Base-by-base conservation (phyloP, 2,888 invertebrate genomes). In the Macrosoma leucophasiata region DNA sequence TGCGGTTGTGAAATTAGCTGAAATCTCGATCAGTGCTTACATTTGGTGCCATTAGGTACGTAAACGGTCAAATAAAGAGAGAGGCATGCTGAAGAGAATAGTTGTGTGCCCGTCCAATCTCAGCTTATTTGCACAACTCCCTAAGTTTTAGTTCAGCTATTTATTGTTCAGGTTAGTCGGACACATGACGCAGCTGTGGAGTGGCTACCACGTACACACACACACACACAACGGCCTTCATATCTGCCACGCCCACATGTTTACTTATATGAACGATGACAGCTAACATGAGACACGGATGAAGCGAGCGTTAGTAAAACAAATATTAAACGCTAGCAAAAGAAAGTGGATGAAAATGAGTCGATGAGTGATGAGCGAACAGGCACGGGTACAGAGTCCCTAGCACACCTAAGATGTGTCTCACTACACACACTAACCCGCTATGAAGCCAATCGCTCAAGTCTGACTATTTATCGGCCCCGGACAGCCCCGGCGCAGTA, bases 1-100 rank as follows among this genome's bases (percentile, higher is more conserved):
- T 76, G 77, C 75, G 47, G 70, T 76, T 73, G 77, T 76, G 76
- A 74, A 79, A 78, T 74, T 65, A 68, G 78, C 78, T 78, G 79
- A 77, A 72, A 73, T 62, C 57, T 67, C 56, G n/a, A n/a, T n/a
- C n/a, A n/a, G n/a, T n/a, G n/a, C n/a, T n/a, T n/a, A n/a, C n/a
- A n/a, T n/a, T n/a, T n/a, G n/a, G n/a, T n/a, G n/a, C n/a, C n/a
- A n/a, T n/a, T n/a, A n/a, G n/a, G n/a, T n/a, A n/a, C n/a, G n/a
- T n/a, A n/a, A n/a, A n/a, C n/a, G n/a, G n/a, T n/a, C n/a, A n/a
- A n/a, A n/a, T n/a, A n/a, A n/a, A n/a, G n/a, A n/a, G n/a, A 56
- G 49, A 49, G 37, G 53, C 72, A 77, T 77, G 78, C 75, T 52
- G 33, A 48, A 53, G 46, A 56, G 53, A 43, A 48, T 43, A 43